Evolutionary conservation across 2,113 vertebrate genomes (phyloP).

Genomic region (Eurypyga helias): DNA sequence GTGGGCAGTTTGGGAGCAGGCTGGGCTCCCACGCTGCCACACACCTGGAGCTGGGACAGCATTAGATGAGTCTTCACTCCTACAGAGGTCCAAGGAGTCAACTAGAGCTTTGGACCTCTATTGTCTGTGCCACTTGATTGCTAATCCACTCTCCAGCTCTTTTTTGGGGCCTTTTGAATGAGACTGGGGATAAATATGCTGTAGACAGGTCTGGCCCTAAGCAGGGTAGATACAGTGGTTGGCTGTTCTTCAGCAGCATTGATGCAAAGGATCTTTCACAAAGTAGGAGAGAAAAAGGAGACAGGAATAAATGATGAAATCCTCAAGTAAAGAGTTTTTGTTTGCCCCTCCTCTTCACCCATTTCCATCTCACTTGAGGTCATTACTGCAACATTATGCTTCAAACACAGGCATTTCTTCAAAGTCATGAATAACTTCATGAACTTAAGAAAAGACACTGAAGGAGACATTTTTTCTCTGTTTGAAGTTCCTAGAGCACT

Average conservation of each 20-base stretch:
- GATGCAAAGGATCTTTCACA: background rate
- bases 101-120: background rate
- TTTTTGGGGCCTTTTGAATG: background rate
- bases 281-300: background rate
- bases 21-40: accelerated
- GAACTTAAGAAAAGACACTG: background rate
- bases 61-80: background rate
- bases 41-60: background rate
- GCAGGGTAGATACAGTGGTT: background rate
- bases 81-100: background rate
- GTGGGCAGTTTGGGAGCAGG: background rate
- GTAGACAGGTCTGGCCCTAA: background rate
- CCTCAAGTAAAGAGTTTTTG: background rate
- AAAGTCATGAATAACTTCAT: background rate
- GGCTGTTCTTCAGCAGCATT: background rate
- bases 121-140: background rate
- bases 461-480: background rate
- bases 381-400: background rate
- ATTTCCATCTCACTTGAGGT: background rate
- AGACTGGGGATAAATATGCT: background rate
- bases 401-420: background rate
- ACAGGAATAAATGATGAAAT: background rate
- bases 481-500: background rate
- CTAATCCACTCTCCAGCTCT: background rate
- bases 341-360: background rate